Evolutionary conservation across 2,113 vertebrate species (phyloP).

Genomic region (Parotia lawesii): DNA sequence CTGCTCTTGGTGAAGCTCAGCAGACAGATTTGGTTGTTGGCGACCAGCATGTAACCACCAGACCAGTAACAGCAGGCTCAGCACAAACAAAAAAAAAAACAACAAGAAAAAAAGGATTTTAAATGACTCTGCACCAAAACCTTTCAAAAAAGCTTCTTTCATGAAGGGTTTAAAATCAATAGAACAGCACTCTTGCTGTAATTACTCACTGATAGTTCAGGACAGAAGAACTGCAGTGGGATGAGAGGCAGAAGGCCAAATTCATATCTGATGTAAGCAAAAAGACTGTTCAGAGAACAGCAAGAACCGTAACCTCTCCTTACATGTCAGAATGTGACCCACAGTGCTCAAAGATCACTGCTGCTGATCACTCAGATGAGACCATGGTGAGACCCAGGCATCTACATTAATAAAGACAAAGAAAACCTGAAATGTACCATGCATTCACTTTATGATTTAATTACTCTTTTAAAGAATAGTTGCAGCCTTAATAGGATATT

Average conservation of each 20-base stretch:
- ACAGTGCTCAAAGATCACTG: background rate
- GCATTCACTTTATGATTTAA: background rate
- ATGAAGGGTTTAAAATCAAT: constrained; percentile 34
- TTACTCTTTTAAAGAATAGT: background rate
- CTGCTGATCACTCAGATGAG: background rate
- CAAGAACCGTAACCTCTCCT: background rate
- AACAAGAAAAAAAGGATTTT: background rate
- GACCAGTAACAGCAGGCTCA: background rate
- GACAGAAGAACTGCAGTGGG: background rate
- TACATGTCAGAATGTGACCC: background rate
- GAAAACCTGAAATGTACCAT: background rate
- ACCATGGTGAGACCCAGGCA: background rate
- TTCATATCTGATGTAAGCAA: background rate
- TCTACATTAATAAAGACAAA: background rate
- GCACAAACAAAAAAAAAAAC: background rate
- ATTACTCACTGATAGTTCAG: background rate
- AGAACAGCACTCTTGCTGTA: background rate
- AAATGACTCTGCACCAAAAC: background rate
- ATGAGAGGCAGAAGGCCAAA: constrained; percentile 18
- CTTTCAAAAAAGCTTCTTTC: background rate
- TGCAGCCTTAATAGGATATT: background rate
- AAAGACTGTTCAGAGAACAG: background rate
- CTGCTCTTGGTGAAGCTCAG: background rate
- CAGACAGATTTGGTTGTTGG: background rate
- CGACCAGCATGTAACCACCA: background rate